These are phyloP conservation scores for Sycophaga agraensis DNA, from an alignment of 1,140 invertebrate genomes.

Conservation along the genomic window DNA sequence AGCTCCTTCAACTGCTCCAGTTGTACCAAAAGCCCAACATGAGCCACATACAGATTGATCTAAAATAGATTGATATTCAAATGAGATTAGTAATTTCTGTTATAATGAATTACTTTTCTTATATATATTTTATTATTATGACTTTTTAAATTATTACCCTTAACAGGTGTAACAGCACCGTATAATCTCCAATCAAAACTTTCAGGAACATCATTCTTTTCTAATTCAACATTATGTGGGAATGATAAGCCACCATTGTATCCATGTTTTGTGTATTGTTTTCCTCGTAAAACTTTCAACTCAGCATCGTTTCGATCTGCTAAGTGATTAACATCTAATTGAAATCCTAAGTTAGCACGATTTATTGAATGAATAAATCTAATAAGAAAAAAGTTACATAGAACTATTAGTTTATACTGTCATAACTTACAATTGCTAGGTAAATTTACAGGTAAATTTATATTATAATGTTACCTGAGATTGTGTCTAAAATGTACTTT, in stretches of 20 bases:
- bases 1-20: constrained; percentile 90
- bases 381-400: constrained; percentile 27
- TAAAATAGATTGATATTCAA: constrained; percentile 39
- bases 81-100: neutral
- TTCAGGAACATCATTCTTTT: constrained; percentile 63
- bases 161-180: constrained; percentile 92
- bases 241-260: constrained; percentile 79
- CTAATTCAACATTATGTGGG: constrained; percentile 62
- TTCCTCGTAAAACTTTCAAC: constrained; percentile 77
- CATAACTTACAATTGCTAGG: too few species aligned
- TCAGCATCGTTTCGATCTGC: constrained; percentile 81
- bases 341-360: constrained; percentile 73
- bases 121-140: neutral
- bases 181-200: constrained; percentile 86
- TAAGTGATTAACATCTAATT: constrained; percentile 83
- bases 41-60: constrained; percentile 96
- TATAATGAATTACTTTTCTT: constrained; percentile 2
- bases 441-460: constrained; percentile 39
- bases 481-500: constrained; percentile 88
- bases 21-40: constrained; percentile 95
- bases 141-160: constrained; percentile 62
- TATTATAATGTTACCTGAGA: constrained; percentile 61
- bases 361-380: constrained; percentile 86
- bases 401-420: constrained; percentile 6
- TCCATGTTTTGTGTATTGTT: constrained; percentile 62